A percentile compares a stretch with the other conserved stretches of the same genome.
These are phyloP conservation scores for Hoplodrina ambigua DNA, from an alignment of 2,888 invertebrate species.

Conservation along the genomic window DNA sequence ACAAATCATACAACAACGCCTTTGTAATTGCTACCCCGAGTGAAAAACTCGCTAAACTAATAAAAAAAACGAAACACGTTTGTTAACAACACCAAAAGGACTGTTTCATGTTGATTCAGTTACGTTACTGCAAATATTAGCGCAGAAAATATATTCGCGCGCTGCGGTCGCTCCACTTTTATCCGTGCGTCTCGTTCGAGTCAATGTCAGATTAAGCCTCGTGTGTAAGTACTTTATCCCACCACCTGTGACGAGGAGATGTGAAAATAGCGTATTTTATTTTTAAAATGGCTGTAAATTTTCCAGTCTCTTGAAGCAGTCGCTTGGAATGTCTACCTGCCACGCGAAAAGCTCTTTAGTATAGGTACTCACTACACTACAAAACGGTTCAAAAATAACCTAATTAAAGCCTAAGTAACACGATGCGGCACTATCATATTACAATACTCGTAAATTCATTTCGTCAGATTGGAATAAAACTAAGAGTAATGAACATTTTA, in stretches of 20 bases:
- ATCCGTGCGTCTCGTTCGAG: constrained; percentile 68
- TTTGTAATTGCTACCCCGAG: constrained; percentile 60
- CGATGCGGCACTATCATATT: no score
- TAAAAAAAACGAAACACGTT: constrained; percentile 44
- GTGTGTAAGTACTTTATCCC: constrained; percentile 74
- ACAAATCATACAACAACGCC: constrained; percentile 46
- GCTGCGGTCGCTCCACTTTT: constrained; percentile 50
- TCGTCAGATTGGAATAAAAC: not conserved
- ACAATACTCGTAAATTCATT: constrained; percentile 8
- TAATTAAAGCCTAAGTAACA: not conserved
- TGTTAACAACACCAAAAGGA: constrained; percentile 51
- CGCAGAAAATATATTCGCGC: constrained; percentile 45
- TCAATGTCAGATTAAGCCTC: constrained; percentile 76
- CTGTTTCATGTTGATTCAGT: constrained; percentile 51
- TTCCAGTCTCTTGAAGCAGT: constrained; percentile 35
- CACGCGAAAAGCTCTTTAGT: constrained; percentile 30
- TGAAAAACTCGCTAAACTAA: constrained; percentile 50
- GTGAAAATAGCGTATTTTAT: constrained; percentile 65
- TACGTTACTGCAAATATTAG: constrained; percentile 48
- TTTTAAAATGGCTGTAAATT: constrained; percentile 62
- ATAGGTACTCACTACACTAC: constrained; percentile 1
- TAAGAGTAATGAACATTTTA: constrained; percentile 10
- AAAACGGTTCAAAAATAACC: not conserved
- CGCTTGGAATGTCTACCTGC: constrained; percentile 24
- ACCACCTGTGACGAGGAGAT: constrained; percentile 73